A percentile compares a stretch with the other conserved stretches of the same genome.
Conservation (phyloP, 2,113 vertebrate species). For the Aplodontia rufa region DNA sequence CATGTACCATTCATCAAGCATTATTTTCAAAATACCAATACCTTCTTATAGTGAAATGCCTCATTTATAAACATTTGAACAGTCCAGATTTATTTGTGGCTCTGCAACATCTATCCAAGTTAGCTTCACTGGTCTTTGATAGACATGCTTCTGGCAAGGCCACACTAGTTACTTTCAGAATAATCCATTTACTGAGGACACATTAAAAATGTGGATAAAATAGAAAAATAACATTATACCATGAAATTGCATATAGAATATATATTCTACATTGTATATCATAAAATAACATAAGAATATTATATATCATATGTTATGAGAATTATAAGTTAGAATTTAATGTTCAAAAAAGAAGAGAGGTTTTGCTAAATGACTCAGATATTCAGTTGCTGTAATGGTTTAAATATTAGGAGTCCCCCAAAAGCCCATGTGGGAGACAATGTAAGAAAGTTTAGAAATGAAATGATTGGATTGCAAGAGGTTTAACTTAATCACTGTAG, state of each 20-base stretch:
- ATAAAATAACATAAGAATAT: too few species aligned
- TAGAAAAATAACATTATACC: neutral
- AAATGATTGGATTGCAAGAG: too few species aligned
- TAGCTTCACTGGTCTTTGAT: neutral
- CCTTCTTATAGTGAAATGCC: neutral
- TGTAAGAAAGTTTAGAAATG: too few species aligned
- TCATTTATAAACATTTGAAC: slow-evolving; percentile 29
- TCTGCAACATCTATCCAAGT: neutral
- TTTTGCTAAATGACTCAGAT: neutral
- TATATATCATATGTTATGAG: neutral
- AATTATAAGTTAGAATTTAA: neutral
- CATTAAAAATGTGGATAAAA: neutral
- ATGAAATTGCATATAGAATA: neutral
- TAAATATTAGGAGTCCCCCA: too few species aligned
- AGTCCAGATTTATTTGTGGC: neutral
- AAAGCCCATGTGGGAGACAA: too few species aligned
- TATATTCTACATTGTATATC: neutral
- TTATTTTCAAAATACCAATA: slow-evolving; percentile 42
- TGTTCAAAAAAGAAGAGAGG: neutral
- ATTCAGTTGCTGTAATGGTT: neutral
- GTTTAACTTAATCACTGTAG: too few species aligned
- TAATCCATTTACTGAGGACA: neutral
- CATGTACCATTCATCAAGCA: neutral
- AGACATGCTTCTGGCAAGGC: neutral
- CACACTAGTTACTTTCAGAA: neutral